Percentiles rank a stretch among this genome's conserved stretches.
Conservation (phyloP, 2,888 invertebrate genomes). For the Nomada fabriciana region DNA sequence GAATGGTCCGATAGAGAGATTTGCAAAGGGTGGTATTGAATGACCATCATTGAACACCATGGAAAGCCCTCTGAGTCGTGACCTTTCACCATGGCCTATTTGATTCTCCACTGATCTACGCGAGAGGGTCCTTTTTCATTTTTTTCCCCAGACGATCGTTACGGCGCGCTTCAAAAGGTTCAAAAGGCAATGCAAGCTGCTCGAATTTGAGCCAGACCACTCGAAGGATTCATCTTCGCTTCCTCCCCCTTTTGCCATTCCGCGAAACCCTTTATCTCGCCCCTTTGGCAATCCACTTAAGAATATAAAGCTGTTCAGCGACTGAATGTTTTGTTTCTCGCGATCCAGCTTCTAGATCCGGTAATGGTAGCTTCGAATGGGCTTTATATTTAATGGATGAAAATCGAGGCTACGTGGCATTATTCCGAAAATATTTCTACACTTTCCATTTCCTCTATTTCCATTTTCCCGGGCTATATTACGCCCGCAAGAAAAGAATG, state of each 20-base stretch:
- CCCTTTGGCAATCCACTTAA: slow-evolving; percentile 59
- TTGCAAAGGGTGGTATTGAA: slow-evolving; percentile 42
- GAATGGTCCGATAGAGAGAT: slow-evolving; percentile 50
- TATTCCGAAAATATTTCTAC: neutral
- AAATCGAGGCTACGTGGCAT: neutral
- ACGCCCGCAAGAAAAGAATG: no score
- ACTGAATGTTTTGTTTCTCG: slow-evolving; percentile 40
- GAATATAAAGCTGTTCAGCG: slow-evolving; percentile 46
- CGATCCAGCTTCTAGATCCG: slow-evolving; percentile 16
- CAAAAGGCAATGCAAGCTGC: slow-evolving; percentile 61
- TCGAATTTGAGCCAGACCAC: slow-evolving; percentile 64
- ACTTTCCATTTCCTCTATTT: no score
- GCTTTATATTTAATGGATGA: slow-evolving; percentile 2
- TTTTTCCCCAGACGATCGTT: slow-evolving; percentile 49
- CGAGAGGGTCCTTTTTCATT: slow-evolving; percentile 53
- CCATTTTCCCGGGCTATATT: no score
- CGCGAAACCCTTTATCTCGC: slow-evolving; percentile 30
- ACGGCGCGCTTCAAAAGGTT: slow-evolving; percentile 55
- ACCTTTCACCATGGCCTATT: slow-evolving; percentile 59
- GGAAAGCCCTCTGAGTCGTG: slow-evolving; percentile 41
- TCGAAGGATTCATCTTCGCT: slow-evolving; percentile 62
- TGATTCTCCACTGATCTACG: slow-evolving; percentile 56
- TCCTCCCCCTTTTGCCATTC: slow-evolving; percentile 29
- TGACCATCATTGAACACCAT: slow-evolving; percentile 38
- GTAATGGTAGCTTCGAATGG: slow-evolving; percentile 5